phyloP scores from a whole-genome alignment of 2,797 vertebrate species.

The Muscicapa striata region DNA sequence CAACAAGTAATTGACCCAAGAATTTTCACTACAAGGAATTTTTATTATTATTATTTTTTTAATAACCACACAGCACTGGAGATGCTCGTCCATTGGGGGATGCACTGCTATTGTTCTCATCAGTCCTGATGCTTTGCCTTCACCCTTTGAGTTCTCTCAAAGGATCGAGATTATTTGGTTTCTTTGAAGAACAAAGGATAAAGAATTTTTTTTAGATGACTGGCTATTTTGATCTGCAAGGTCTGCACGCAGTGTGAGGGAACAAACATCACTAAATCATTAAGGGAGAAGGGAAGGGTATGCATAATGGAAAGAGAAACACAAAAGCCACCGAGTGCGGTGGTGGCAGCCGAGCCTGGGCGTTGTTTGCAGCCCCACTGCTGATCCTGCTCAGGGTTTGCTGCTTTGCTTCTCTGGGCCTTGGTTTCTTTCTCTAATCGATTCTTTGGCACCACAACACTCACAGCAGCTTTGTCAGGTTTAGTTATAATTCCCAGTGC shows the following conservation, averaged over 20 bases:
- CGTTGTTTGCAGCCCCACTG: neutral
- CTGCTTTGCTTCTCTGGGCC: neutral
- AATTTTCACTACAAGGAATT: slow-evolving; percentile 63
- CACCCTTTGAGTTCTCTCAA: slow-evolving; percentile 75
- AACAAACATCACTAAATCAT: slow-evolving; percentile 77
- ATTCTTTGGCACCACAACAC: neutral
- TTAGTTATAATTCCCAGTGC: neutral
- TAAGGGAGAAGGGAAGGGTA: slow-evolving; percentile 65
- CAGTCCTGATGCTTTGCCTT: slow-evolving; percentile 70
- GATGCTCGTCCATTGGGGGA: slow-evolving; percentile 57
- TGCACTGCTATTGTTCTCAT: slow-evolving; percentile 69
- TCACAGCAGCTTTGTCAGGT: neutral
- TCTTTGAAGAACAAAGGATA: slow-evolving; percentile 75
- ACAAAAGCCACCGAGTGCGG: slow-evolving; percentile 18
- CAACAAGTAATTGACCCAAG: slow-evolving; percentile 74
- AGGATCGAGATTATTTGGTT: slow-evolving; percentile 74
- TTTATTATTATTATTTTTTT: neutral
- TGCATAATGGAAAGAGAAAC: slow-evolving; percentile 70
- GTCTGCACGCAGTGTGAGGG: slow-evolving; percentile 70
- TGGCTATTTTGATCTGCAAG: slow-evolving; percentile 76
- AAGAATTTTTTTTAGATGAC: slow-evolving; percentile 71
- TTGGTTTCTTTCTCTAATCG: neutral
- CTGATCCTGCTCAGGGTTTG: neutral
- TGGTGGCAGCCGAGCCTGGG: neutral
- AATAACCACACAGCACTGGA: slow-evolving; percentile 64